A percentile compares a stretch with the other conserved stretches of the same genome.
phyloP scores from a whole-genome alignment of 2,888 invertebrate genomes.

The Chrysolina americana region DNA sequence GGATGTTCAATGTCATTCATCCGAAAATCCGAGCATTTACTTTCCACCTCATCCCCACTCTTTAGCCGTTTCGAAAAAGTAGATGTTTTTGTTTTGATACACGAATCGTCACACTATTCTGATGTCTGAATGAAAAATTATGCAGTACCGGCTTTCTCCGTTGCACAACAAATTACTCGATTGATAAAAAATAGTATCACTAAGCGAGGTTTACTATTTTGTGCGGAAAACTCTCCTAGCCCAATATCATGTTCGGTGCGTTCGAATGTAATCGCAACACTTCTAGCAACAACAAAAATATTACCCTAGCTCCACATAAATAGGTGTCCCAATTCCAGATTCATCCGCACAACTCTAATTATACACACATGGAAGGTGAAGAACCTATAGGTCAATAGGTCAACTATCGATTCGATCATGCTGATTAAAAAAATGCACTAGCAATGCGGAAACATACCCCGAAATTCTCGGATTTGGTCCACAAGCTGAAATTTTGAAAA shows the following conservation, averaged over 20 bases:
- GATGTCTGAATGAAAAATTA: too few relatives aligned
- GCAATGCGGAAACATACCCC: not conserved
- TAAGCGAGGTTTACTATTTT: too few relatives aligned
- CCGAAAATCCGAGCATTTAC: too few relatives aligned
- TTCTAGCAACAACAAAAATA: conserved; percentile 6
- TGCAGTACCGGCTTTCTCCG: too few relatives aligned
- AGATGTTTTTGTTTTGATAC: too few relatives aligned
- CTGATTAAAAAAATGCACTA: conserved; percentile 9
- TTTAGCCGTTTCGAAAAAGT: too few relatives aligned
- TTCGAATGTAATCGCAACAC: not conserved
- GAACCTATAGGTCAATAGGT: conserved; percentile 47
- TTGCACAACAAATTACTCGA: too few relatives aligned
- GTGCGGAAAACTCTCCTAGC: too few relatives aligned
- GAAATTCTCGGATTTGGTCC: not conserved
- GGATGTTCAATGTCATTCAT: too few relatives aligned
- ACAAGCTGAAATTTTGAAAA: not conserved
- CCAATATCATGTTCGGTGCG: not conserved
- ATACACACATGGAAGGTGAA: conserved; percentile 39
- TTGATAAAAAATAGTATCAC: too few relatives aligned
- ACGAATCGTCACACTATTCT: too few relatives aligned
- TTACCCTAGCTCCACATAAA: not conserved
- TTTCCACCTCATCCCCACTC: too few relatives aligned
- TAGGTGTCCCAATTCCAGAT: conserved; percentile 5
- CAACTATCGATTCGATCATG: conserved; percentile 45
- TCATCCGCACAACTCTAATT: conserved; percentile 28